Conservation (phyloP, 2,113 vertebrate species). For the Nycticorax nycticorax region DNA sequence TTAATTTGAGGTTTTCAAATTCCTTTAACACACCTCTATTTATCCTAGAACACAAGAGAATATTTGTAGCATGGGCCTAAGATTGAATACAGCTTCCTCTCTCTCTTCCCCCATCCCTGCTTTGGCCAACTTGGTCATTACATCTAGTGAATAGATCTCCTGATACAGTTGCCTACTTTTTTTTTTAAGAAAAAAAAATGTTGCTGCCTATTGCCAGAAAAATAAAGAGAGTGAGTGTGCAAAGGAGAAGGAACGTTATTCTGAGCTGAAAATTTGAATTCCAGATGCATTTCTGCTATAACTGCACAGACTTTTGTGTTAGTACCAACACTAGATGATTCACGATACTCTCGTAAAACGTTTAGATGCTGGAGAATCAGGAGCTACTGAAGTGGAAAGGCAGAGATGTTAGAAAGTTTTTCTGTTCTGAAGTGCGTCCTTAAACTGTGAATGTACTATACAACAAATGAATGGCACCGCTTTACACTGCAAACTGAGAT, state of each 20-base stretch:
- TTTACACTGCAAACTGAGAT: background rate
- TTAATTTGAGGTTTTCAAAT: conserved; percentile 57
- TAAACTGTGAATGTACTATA: background rate
- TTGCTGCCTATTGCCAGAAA: background rate
- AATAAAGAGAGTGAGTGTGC: conserved; percentile 1
- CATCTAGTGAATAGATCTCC: conserved; percentile 60
- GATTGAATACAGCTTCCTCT: conserved; percentile 61
- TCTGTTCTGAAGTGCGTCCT: background rate
- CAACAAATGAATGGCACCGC: background rate
- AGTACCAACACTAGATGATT: background rate
- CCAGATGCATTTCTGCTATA: conserved; percentile 29
- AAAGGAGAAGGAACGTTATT: conserved; percentile 6
- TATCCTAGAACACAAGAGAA: conserved; percentile 82
- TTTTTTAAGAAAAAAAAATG: background rate
- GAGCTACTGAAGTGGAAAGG: background rate
- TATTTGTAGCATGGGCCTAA: conserved; percentile 72
- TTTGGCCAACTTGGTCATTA: conserved; percentile 45
- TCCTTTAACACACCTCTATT: conserved; percentile 80
- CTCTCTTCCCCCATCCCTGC: conserved; percentile 5
- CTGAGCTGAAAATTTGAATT: conserved; percentile 44
- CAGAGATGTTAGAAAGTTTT: background rate
- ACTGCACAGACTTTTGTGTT: background rate
- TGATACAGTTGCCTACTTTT: conserved; percentile 41
- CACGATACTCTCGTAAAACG: background rate
- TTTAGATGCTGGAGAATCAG: background rate